Conservation (phyloP, 2,797 vertebrate genomes). For the Aythya fuligula region DNA sequence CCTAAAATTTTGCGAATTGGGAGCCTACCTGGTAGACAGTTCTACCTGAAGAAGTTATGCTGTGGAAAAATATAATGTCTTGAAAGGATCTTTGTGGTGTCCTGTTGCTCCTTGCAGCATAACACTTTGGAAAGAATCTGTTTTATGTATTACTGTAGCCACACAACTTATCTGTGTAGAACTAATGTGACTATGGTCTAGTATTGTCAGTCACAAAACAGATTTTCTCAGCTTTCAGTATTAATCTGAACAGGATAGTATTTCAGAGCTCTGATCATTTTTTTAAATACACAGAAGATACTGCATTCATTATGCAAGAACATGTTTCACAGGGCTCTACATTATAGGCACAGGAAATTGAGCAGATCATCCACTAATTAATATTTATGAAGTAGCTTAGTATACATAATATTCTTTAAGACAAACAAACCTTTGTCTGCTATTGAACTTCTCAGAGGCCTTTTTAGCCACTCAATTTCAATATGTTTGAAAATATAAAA, state of each 20-base stretch:
- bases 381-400: conserved; percentile 58
- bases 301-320: conserved; percentile 73
- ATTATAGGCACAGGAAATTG: conserved; percentile 67
- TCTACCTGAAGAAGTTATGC: conserved; percentile 26
- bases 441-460: conserved; percentile 49
- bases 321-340: conserved; percentile 81
- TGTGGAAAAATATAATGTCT: conserved; percentile 14
- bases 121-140: not conserved
- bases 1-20: not conserved
- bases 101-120: conserved; percentile 5
- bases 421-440: conserved; percentile 15
- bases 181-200: conserved; percentile 34
- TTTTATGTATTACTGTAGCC: conserved; percentile 16
- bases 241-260: conserved; percentile 43
- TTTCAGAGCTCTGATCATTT: conserved; percentile 50
- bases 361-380: conserved; percentile 12
- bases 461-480: conserved; percentile 68
- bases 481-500: conserved; percentile 70
- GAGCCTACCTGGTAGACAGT: conserved; percentile 28
- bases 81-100: conserved; percentile 37
- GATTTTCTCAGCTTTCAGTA: conserved; percentile 62
- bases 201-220: conserved; percentile 46
- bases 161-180: not conserved
- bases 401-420: not conserved
- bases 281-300: conserved; percentile 27